Conservation (phyloP, 2,888 invertebrate species). For the Punctoribates punctum region DNA sequence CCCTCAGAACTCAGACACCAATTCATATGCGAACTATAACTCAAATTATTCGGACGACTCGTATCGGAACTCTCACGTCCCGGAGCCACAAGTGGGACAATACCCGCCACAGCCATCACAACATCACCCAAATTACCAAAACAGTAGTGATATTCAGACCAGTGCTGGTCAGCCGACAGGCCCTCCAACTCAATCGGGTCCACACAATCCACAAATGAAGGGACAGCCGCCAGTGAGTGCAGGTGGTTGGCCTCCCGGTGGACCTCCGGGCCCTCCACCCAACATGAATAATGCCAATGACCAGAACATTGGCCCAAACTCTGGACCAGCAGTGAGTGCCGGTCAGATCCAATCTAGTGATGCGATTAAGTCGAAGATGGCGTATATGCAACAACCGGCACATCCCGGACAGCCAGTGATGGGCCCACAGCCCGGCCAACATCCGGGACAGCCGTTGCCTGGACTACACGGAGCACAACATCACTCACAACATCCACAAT, state of each 20-base stretch:
- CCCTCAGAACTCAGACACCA: neutral
- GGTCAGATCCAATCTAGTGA: neutral
- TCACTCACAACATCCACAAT: neutral
- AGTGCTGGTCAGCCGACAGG: neutral
- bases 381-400: slow-evolving; percentile 6
- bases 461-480: neutral
- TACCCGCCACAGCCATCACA: neutral
- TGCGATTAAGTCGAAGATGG: slow-evolving; percentile 3
- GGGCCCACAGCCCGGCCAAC: neutral
- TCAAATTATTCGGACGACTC: slow-evolving; percentile 9
- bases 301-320: neutral
- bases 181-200: neutral
- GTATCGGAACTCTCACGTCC: slow-evolving; percentile 3
- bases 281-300: slow-evolving; percentile 13
- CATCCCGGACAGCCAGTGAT: neutral
- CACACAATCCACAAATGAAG: neutral
- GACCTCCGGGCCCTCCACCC: neutral
- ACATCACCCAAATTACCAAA: neutral
- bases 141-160: slow-evolving; percentile 15
- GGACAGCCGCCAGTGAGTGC: slow-evolving; percentile 1
- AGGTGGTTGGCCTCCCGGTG: neutral
- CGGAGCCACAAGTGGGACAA: neutral
- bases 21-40: slow-evolving; percentile 1
- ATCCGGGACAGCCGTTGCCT: slow-evolving; percentile 1
- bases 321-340: neutral